Percentiles rank a stretch among this genome's conserved stretches.
Evolutionary conservation across 2,113 vertebrate species (phyloP).

Genomic region (Loxodonta africana): DNA sequence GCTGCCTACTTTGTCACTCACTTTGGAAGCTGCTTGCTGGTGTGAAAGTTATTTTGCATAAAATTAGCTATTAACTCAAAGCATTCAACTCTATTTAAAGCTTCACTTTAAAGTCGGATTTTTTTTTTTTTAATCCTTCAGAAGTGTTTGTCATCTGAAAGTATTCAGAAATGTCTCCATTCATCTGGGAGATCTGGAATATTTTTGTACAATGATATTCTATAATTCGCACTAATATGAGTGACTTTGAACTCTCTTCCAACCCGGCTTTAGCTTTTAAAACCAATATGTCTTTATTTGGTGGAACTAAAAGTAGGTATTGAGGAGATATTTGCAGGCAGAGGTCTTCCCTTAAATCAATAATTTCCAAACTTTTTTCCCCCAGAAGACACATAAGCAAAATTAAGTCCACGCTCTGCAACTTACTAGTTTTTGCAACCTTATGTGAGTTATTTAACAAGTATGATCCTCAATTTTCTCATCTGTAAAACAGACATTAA

Average conservation of each 20-base stretch:
- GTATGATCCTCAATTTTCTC: not conserved
- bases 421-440: not conserved
- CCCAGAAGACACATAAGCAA: not conserved
- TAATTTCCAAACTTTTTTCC: not conserved
- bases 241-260: not conserved
- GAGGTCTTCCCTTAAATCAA: not conserved
- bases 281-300: not conserved
- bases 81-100: slow-evolving; percentile 82
- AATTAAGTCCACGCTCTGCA: not conserved
- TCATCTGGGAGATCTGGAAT: slow-evolving; percentile 61
- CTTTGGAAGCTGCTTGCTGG: slow-evolving; percentile 69
- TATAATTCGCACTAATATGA: slow-evolving; percentile 35
- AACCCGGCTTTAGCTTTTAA: not conserved
- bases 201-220: slow-evolving; percentile 13
- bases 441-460: not conserved
- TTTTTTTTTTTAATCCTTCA: slow-evolving; percentile 64
- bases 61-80: slow-evolving; percentile 78
- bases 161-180: slow-evolving; percentile 71
- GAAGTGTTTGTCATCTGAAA: slow-evolving; percentile 75
- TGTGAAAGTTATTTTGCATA: slow-evolving; percentile 78
- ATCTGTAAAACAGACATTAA: not conserved
- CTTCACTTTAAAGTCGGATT: slow-evolving; percentile 74
- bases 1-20: slow-evolving; percentile 64
- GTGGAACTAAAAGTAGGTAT: not conserved
- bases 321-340: not conserved